Evolutionary conservation across 2,888 invertebrate genomes (phyloP).

Genomic region (Ditylenchus weischeri): DNA sequence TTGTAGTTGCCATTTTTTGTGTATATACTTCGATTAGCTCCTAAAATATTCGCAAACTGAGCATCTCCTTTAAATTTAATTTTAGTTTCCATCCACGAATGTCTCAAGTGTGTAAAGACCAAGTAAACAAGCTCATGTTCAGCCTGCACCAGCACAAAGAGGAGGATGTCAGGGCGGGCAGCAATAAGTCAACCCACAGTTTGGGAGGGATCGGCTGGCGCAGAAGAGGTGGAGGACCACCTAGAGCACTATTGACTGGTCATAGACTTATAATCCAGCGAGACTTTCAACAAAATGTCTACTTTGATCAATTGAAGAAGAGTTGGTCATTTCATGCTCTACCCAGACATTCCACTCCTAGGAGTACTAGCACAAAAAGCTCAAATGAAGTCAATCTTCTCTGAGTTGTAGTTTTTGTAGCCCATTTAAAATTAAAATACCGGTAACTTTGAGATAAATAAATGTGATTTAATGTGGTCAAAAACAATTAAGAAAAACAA

Average conservation of each 20-base stretch:
- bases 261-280: conserved; percentile 21
- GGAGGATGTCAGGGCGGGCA: neutral
- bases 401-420: no score
- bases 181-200: neutral
- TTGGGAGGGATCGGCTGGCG: neutral
- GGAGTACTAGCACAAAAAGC: no score
- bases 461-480: no score
- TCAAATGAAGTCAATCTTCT: no score
- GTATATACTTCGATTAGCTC: no score
- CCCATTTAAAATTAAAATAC: no score
- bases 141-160: neutral
- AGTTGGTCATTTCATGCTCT: conserved; percentile 12
- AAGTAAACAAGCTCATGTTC: neutral
- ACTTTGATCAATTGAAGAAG: conserved; percentile 21
- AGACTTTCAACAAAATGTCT: conserved; percentile 18
- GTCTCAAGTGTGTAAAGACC: neutral
- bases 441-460: no score
- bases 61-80: no score
- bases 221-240: conserved; percentile 3
- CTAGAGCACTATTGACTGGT: conserved; percentile 19
- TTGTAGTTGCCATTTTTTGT: no score
- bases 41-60: no score
- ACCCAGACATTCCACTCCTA: no score
- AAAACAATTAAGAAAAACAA: no score
- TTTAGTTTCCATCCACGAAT: conserved; percentile 1